Evolutionary conservation across 2,113 vertebrate species (phyloP).

Genomic region (Anolis sagrei): DNA sequence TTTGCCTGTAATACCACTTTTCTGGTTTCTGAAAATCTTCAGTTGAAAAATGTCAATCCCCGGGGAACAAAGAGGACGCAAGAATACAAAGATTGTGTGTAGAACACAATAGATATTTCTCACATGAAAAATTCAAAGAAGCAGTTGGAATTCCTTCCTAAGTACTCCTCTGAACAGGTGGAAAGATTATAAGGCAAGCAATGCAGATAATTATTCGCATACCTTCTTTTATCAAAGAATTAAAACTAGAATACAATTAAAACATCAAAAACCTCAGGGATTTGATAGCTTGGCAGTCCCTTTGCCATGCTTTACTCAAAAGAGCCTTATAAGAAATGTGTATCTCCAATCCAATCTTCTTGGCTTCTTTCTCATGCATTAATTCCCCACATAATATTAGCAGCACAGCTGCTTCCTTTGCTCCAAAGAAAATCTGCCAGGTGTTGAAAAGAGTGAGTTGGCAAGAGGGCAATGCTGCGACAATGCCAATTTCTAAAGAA

Average conservation of each 20-base stretch:
- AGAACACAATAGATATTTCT: background rate
- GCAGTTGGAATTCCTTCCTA: background rate
- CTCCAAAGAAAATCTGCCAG: slow-evolving; percentile 28
- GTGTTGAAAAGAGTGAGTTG: slow-evolving; percentile 28
- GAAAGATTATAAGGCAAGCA: background rate
- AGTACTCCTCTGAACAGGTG: slow-evolving; percentile 5
- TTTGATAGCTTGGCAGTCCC: background rate
- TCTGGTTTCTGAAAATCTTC: background rate
- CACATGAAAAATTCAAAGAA: background rate
- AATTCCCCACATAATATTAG: slow-evolving; percentile 28
- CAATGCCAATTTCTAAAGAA: slow-evolving; percentile 22
- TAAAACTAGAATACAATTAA: slow-evolving; percentile 41
- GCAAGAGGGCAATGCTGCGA: slow-evolving; percentile 8
- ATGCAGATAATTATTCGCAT: slow-evolving; percentile 16
- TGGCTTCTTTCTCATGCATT: slow-evolving; percentile 17
- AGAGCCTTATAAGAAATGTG: background rate
- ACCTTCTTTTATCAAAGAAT: slow-evolving; percentile 28
- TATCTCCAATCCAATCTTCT: background rate
- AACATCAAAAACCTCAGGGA: slow-evolving; percentile 32
- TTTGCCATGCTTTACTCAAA: slow-evolving; percentile 11
- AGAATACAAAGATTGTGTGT: background rate
- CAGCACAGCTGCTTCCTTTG: slow-evolving; percentile 29
- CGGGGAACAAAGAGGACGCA: background rate
- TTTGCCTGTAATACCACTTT: background rate
- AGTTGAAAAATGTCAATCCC: background rate